phyloP scores from a whole-genome alignment of 2,797 vertebrate genomes.

The Girardinus metallicus region DNA sequence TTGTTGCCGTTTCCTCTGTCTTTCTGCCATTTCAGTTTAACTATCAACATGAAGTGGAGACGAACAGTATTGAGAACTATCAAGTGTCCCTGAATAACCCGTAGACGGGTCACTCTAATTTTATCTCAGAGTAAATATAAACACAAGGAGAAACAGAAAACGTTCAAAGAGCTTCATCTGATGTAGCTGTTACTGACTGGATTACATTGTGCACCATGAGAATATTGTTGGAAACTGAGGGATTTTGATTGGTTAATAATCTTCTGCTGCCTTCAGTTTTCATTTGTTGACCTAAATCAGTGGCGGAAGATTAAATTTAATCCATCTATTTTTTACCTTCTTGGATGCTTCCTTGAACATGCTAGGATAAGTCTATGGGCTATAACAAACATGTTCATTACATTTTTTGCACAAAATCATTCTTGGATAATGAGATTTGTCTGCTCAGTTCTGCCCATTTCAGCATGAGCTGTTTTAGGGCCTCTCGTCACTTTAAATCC shows the following conservation, averaged over 20 bases:
- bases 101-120: constrained; percentile 35
- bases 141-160: not conserved
- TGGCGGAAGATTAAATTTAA: constrained; percentile 21
- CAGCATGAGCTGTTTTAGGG: too few species aligned
- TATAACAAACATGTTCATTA: too few species aligned
- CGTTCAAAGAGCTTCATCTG: not conserved
- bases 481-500: too few species aligned
- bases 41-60: constrained; percentile 3
- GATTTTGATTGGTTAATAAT: not conserved
- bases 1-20: not conserved
- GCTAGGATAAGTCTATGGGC: too few species aligned
- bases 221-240: not conserved
- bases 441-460: too few species aligned
- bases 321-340: not conserved
- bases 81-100: constrained; percentile 47
- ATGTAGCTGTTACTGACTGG: not conserved
- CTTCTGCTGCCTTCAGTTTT: not conserved
- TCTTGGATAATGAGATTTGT: too few species aligned
- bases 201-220: not conserved
- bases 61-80: constrained; percentile 5
- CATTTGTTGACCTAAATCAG: constrained; percentile 11
- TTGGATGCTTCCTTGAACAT: not conserved
- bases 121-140: constrained; percentile 1
- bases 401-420: too few species aligned
- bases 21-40: not conserved